A percentile compares a stretch with the other conserved stretches of the same genome.
phyloP scores from a whole-genome alignment of 1,140 invertebrate genomes.

The Ruditapes philippinarum region DNA sequence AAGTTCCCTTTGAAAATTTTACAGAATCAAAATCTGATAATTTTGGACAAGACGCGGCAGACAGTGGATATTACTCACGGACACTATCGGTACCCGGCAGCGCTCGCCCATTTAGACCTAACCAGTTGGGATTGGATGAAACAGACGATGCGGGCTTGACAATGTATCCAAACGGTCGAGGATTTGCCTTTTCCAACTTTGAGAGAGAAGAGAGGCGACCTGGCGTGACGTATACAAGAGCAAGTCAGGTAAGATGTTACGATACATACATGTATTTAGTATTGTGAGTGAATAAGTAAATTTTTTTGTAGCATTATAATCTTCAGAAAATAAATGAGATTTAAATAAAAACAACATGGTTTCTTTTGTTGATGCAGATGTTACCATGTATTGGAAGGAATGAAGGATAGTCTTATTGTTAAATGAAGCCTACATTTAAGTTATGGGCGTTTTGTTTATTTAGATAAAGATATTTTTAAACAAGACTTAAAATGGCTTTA shows the following conservation, averaged over 20 bases:
- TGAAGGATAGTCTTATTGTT: no score
- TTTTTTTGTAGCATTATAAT: no score
- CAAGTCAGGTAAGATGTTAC: constrained; percentile 17
- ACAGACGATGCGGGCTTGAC: not conserved
- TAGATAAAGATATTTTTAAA: no score
- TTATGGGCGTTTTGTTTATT: no score
- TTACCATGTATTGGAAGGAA: no score
- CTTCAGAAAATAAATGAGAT: no score
- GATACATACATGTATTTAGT: no score
- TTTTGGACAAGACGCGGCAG: not conserved
- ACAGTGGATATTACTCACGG: constrained; percentile 1
- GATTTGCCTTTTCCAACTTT: constrained; percentile 19
- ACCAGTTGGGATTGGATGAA: not conserved
- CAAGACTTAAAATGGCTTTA: no score
- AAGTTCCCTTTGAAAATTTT: not conserved
- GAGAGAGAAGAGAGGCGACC: not conserved
- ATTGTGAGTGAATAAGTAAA: no score
- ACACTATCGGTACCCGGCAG: not conserved
- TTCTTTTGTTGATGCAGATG: no score
- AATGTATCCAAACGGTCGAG: not conserved
- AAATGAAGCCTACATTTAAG: no score
- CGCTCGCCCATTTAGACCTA: not conserved
- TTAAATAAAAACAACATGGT: no score
- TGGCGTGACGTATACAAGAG: not conserved
- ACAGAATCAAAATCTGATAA: constrained; percentile 22